A percentile compares a stretch with the other conserved stretches of the same genome.
These are phyloP conservation scores for Nomada ferruginata DNA, from an alignment of 2,888 invertebrate species.

Conservation along the genomic window DNA sequence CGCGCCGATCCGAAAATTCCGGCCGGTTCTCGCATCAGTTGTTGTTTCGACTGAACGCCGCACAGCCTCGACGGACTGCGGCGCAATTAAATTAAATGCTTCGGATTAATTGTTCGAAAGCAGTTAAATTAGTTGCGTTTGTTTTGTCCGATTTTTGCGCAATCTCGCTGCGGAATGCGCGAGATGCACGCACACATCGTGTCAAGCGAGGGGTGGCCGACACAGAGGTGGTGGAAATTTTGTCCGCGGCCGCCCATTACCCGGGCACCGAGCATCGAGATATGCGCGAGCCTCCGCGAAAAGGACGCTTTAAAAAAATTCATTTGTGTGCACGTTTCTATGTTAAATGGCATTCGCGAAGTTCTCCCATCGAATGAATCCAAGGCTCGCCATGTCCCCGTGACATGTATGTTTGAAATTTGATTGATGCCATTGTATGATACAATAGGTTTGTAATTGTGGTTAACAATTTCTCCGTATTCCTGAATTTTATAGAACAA, in stretches of 20 bases:
- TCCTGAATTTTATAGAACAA: too few relatives aligned
- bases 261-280: slow-evolving; percentile 61
- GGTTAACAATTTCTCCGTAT: too few relatives aligned
- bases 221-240: slow-evolving; percentile 53
- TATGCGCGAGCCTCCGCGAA: slow-evolving; percentile 54
- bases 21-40: slow-evolving; percentile 66
- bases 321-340: slow-evolving; percentile 51
- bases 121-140: slow-evolving; percentile 81
- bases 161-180: slow-evolving; percentile 76
- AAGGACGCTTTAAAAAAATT: slow-evolving; percentile 66
- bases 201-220: slow-evolving; percentile 23
- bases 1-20: slow-evolving; percentile 71
- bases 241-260: slow-evolving; percentile 63
- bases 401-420: too few relatives aligned
- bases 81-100: slow-evolving; percentile 82
- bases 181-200: slow-evolving; percentile 55
- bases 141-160: slow-evolving; percentile 81
- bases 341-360: slow-evolving; percentile 36
- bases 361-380: too few relatives aligned
- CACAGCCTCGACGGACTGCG: slow-evolving; percentile 68
- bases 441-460: too few relatives aligned
- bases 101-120: slow-evolving; percentile 82
- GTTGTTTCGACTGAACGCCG: slow-evolving; percentile 69
- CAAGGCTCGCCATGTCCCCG: too few relatives aligned
- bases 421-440: too few relatives aligned